These are phyloP conservation scores for Catajapyx aquilonaris DNA, from an alignment of 1,140 invertebrate species.

Conservation along the genomic window DNA sequence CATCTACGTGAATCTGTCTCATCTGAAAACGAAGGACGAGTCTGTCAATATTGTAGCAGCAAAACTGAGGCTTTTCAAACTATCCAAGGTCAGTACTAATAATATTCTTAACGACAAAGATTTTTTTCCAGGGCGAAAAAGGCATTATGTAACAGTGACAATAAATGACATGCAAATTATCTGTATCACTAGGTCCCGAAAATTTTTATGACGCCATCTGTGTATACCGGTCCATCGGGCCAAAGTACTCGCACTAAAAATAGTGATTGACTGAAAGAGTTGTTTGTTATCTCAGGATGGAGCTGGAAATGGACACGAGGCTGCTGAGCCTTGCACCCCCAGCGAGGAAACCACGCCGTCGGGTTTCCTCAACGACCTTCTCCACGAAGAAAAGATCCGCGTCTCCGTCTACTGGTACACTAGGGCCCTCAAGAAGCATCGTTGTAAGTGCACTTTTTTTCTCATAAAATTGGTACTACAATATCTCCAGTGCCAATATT, in stretches of 20 bases:
- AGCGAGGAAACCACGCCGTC: not conserved
- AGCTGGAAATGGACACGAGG: too few species aligned
- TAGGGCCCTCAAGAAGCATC: slow-evolving; percentile 29
- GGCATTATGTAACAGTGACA: slow-evolving; percentile 5
- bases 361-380: not conserved
- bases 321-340: slow-evolving; percentile 1
- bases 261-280: too few species aligned
- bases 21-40: slow-evolving; percentile 20
- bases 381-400: slow-evolving; percentile 31
- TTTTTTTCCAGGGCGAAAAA: slow-evolving; percentile 16
- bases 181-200: not conserved
- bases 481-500: not conserved
- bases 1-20: slow-evolving; percentile 28
- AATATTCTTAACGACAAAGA: slow-evolving; percentile 14
- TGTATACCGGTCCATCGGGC: not conserved
- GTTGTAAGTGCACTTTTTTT: slow-evolving; percentile 23
- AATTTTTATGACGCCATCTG: not conserved
- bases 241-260: not conserved
- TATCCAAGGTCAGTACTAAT: slow-evolving; percentile 21
- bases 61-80: slow-evolving; percentile 28
- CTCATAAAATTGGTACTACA: slow-evolving; percentile 2
- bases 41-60: slow-evolving; percentile 24
- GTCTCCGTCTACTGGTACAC: slow-evolving; percentile 38
- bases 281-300: too few species aligned
- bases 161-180: slow-evolving; percentile 8